phyloP scores from a whole-genome alignment of 2,888 invertebrate species.

The Spilosoma lubricipeda region DNA sequence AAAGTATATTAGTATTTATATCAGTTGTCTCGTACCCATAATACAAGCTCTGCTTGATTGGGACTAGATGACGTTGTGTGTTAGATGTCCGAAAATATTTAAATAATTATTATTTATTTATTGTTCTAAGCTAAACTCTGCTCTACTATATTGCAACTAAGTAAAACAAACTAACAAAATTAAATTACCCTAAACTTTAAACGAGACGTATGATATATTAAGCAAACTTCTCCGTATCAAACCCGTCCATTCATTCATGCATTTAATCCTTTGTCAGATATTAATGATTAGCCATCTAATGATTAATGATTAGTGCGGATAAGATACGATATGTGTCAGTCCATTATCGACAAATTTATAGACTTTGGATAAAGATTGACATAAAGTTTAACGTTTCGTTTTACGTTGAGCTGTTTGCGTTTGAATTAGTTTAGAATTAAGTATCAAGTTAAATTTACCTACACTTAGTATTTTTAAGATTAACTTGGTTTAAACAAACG shows the following conservation, averaged over 20 bases:
- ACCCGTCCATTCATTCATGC: slow-evolving; percentile 14
- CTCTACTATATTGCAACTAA: background rate
- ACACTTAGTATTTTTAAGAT: background rate
- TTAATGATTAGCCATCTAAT: slow-evolving; percentile 45
- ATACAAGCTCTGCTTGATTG: too few species aligned
- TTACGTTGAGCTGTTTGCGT: background rate
- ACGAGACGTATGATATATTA: background rate
- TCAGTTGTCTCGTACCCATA: too few species aligned
- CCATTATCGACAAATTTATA: background rate
- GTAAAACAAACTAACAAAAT: background rate
- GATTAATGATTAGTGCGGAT: slow-evolving; percentile 43
- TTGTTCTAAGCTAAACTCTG: too few species aligned
- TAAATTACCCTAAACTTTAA: background rate
- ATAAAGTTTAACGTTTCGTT: background rate
- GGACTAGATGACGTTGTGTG: too few species aligned
- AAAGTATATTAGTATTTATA: too few species aligned
- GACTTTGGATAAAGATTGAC: background rate
- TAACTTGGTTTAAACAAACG: background rate
- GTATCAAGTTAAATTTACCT: background rate
- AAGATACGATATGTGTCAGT: background rate
- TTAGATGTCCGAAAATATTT: too few species aligned
- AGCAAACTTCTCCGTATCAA: background rate
- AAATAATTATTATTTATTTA: too few species aligned
- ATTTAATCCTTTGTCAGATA: slow-evolving; percentile 44
- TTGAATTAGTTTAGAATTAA: background rate